Evolutionary conservation across 2,888 invertebrate species (phyloP).

Genomic region (Pyrochroa serraticornis): DNA sequence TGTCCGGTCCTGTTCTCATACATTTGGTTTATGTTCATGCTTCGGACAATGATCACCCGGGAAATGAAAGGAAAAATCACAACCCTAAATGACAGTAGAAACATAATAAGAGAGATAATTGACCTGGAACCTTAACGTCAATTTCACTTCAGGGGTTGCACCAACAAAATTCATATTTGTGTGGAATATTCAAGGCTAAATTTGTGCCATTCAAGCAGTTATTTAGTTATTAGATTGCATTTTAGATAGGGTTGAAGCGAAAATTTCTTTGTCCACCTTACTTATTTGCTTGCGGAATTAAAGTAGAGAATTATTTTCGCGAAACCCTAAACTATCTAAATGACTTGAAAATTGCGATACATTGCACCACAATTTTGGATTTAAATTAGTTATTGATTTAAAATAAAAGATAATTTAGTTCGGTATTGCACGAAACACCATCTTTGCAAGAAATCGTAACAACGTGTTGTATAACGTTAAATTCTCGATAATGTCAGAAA

Average conservation of each 20-base stretch:
- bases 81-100: not conserved
- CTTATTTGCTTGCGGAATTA: no score
- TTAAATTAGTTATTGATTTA: constrained; percentile 24
- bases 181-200: constrained; percentile 11
- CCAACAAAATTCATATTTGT: not conserved
- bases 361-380: constrained; percentile 10
- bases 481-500: constrained; percentile 6
- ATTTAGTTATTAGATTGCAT: constrained; percentile 17
- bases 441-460: not conserved
- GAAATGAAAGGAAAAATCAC: constrained; percentile 1
- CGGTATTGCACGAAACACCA: no score
- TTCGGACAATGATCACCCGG: constrained; percentile 7
- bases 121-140: not conserved
- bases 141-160: not conserved
- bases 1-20: constrained; percentile 44
- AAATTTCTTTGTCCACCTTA: no score
- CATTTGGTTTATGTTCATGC: constrained; percentile 40
- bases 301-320: no score
- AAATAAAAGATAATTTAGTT: constrained; percentile 8
- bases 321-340: not conserved
- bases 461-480: not conserved
- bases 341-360: not conserved
- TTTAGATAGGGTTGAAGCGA: constrained; percentile 16
- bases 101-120: not conserved
- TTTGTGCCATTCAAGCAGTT: constrained; percentile 13